phyloP scores from a whole-genome alignment of 2,113 vertebrate species.

The Equus przewalskii region DNA sequence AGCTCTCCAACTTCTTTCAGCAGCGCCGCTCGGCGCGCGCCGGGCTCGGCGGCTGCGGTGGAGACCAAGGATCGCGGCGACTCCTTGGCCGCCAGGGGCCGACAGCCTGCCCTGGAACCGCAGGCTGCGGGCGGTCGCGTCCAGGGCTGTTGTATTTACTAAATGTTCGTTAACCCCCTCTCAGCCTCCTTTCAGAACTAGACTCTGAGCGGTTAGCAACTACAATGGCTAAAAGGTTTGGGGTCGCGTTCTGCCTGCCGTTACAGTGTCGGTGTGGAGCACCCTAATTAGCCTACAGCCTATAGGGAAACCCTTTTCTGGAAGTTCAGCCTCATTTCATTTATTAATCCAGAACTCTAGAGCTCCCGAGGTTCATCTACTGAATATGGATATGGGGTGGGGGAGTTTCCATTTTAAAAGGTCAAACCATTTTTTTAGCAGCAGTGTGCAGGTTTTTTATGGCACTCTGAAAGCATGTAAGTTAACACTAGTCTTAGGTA shows the following conservation, averaged over 20 bases:
- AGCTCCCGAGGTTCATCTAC: background rate
- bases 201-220: background rate
- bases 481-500: slow-evolving; percentile 48
- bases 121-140: background rate
- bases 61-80: background rate
- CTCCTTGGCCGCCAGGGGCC: slow-evolving; percentile 27
- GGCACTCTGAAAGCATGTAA: slow-evolving; percentile 8
- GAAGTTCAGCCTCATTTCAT: slow-evolving; percentile 62
- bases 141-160: slow-evolving; percentile 40
- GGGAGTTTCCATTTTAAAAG: slow-evolving; percentile 65
- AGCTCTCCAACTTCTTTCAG: slow-evolving; percentile 83
- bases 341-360: slow-evolving; percentile 42
- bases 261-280: background rate
- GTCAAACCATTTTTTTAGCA: slow-evolving; percentile 48
- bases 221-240: background rate
- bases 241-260: slow-evolving; percentile 11
- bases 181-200: background rate
- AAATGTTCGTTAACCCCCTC: background rate
- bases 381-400: slow-evolving; percentile 51
- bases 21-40: slow-evolving; percentile 57
- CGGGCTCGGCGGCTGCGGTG: background rate
- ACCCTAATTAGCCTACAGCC: slow-evolving; percentile 47
- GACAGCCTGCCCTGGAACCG: background rate
- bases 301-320: slow-evolving; percentile 54
- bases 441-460: slow-evolving; percentile 19